phyloP scores from a whole-genome alignment of 2,113 vertebrate species.

The Onychostruthus taczanowskii region DNA sequence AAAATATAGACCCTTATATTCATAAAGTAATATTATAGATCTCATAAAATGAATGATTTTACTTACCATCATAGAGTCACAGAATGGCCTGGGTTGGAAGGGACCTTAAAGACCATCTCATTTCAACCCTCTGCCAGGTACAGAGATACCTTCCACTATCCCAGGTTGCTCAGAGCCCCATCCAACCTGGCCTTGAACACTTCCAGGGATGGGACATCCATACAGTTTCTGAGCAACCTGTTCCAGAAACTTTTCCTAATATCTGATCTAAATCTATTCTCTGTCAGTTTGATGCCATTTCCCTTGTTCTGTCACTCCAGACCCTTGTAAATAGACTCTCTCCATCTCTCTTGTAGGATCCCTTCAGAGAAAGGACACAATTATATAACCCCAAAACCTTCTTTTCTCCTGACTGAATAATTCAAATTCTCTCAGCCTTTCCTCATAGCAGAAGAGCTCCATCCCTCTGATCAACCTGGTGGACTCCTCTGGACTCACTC shows the following conservation, averaged over 20 bases:
- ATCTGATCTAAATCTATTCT: neutral
- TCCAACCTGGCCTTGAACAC: neutral
- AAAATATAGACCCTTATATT: neutral
- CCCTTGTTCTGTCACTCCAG: neutral
- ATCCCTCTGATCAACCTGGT: neutral
- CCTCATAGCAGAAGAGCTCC: neutral
- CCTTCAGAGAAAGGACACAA: neutral
- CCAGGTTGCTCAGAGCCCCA: neutral
- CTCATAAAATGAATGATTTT: neutral
- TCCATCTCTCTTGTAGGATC: no score
- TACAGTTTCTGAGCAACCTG: neutral
- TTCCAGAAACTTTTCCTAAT: neutral
- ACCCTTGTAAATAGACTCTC: neutral
- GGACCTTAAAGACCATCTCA: neutral
- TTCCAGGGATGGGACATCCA: neutral
- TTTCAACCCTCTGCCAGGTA: neutral
- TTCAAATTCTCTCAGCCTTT: neutral
- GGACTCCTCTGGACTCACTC: neutral
- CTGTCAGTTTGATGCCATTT: neutral
- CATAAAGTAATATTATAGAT: neutral
- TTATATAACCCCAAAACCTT: neutral
- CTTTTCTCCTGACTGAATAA: neutral
- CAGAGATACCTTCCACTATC: neutral
- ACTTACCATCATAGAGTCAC: neutral
- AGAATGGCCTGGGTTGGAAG: neutral